Conservation (phyloP, 2,113 vertebrate genomes). For the Symphodus melops region DNA sequence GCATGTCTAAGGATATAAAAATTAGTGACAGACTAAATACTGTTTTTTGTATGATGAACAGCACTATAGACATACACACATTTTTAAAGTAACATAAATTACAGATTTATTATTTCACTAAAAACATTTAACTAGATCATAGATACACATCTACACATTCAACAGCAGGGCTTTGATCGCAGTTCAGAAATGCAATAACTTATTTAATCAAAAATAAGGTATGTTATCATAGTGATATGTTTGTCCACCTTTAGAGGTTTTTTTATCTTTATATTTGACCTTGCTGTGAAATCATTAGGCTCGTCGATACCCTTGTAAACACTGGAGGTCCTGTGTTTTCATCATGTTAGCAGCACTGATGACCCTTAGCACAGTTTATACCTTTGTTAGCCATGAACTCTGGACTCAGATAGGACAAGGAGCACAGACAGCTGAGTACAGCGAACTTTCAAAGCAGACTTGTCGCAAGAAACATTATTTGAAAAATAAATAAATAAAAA, state of each 20-base stretch:
- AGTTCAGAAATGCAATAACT: too few species aligned
- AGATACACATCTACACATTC: too few species aligned
- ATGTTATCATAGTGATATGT: too few species aligned
- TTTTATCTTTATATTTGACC: neutral
- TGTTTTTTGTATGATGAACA: neutral
- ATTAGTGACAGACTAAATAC: neutral
- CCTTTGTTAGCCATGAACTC: slow-evolving; percentile 41
- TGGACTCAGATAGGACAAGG: slow-evolving; percentile 32
- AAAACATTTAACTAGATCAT: neutral
- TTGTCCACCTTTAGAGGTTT: too few species aligned
- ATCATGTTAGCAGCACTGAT: neutral
- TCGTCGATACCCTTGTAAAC: neutral
- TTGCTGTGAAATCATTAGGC: neutral
- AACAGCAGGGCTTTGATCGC: too few species aligned
- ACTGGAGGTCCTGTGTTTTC: neutral
- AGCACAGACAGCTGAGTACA: neutral
- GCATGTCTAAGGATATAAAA: too few species aligned
- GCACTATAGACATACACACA: neutral
- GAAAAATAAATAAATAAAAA: too few species aligned
- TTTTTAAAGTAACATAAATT: too few species aligned
- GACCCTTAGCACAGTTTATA: slow-evolving; percentile 50
- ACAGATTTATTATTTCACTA: neutral
- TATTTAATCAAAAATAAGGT: too few species aligned
- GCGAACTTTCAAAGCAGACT: neutral
- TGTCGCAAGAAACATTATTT: neutral